Evolutionary conservation across 2,113 vertebrate genomes (phyloP), one percentile per base, ranked within the genome.

Genomic region (Nycticryphes semicollaris): DNA sequence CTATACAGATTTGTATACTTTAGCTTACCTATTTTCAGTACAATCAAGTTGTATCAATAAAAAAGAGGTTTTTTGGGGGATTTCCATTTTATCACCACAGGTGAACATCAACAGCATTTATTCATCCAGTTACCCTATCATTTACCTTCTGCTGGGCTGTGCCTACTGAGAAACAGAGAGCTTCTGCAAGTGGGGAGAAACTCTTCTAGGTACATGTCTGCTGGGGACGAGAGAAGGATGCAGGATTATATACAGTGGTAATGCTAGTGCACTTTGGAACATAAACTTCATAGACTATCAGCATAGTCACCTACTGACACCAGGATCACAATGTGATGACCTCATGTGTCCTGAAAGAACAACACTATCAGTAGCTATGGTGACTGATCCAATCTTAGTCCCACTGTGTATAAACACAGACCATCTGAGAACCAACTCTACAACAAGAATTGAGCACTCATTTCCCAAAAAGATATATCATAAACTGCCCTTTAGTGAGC

Each of bases 331-430:
- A 37, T 68, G 56, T 28, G 47, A 70, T 37, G 43, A 87, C 79
- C 70, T 95, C 70, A 69, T 90, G 63, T 86, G 45, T 79, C 25
- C 45, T 62, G 57, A 25, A 85, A 90, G 37, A 96, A 25, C 27
- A 85, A 10, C 41, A 48, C 22, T 73, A 45, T 79, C 85, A 82
- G 91, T 87, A 94, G 30, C 35, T 81, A 95, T 94, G 41, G 93
- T 51, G 64, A 95, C n/a, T 79, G 91, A 89, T 87, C 48, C 66
- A 79, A 3, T 91, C 24, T 37, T 80, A 74, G 50, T 57, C 31
- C 37, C 89, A 73, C 70, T n/a, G 66, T 2, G 1, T 57, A 57
- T 21, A 79, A 73, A 85, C 56, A 86, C 8, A 86, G 56, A 47
- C 12, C 1, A 0, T 78, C 27, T 37, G 67, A 66, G 20, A 91